Conservation (phyloP, 1,140 invertebrate species). For the Araneus ventricosus region DNA sequence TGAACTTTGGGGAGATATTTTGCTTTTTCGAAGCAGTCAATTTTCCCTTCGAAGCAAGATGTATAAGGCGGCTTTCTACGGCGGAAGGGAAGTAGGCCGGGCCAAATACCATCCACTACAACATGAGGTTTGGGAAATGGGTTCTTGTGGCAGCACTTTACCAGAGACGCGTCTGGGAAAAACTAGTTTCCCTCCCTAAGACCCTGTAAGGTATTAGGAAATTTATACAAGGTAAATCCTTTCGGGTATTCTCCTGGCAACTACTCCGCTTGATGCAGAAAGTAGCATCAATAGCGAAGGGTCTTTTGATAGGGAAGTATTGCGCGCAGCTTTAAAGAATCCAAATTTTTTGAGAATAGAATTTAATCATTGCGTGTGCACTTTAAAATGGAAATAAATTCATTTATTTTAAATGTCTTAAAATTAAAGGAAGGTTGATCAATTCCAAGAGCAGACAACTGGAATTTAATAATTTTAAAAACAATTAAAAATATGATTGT, state of each 20-base stretch:
- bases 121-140: background rate
- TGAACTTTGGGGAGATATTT: conserved; percentile 15
- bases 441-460: too few relatives aligned
- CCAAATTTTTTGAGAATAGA: too few relatives aligned
- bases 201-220: conserved; percentile 15
- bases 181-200: background rate
- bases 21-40: conserved; percentile 9
- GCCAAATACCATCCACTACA: conserved; percentile 18
- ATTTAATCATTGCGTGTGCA: too few relatives aligned
- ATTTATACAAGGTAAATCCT: background rate
- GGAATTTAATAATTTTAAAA: too few relatives aligned
- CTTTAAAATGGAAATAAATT: too few relatives aligned
- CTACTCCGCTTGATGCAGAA: background rate
- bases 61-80: background rate
- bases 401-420: too few relatives aligned
- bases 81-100: background rate
- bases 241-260: background rate
- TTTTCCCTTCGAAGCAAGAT: background rate
- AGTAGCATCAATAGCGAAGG: background rate
- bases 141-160: background rate
- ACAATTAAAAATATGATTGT: too few relatives aligned
- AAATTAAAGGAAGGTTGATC: too few relatives aligned
- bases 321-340: too few relatives aligned
- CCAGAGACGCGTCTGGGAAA: background rate
- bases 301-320: too few relatives aligned